Percentiles rank a stretch among this genome's conserved stretches.
These are phyloP conservation scores for Pleuronectes platessa DNA, from an alignment of 2,113 vertebrate species.

Conservation along the genomic window DNA sequence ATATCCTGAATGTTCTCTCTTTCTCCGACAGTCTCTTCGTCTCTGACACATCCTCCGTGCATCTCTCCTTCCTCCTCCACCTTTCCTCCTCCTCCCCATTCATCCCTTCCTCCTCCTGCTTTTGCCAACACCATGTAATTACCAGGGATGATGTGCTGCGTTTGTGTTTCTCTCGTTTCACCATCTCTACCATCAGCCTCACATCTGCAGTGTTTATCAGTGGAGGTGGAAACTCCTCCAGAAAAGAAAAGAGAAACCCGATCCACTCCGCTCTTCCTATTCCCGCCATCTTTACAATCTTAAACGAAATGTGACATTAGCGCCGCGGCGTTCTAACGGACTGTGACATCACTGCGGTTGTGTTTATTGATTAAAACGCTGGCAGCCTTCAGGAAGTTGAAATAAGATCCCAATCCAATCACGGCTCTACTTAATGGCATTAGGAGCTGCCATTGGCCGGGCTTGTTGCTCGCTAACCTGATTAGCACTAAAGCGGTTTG, in stretches of 20 bases:
- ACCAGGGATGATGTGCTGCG: slow-evolving; percentile 48
- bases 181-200: slow-evolving; percentile 3
- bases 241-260: slow-evolving; percentile 11
- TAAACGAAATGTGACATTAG: slow-evolving; percentile 76
- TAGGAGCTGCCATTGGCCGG: slow-evolving; percentile 80
- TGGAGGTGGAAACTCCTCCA: slow-evolving; percentile 26
- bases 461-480: slow-evolving; percentile 75
- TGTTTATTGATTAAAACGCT: slow-evolving; percentile 81
- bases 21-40: no score
- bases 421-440: slow-evolving; percentile 75
- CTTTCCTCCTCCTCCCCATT: slow-evolving; percentile 1
- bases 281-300: slow-evolving; percentile 43
- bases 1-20: background rate
- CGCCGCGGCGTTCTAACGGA: slow-evolving; percentile 60
- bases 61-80: slow-evolving; percentile 15
- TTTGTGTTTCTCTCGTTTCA: slow-evolving; percentile 46
- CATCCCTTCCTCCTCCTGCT: background rate
- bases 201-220: background rate
- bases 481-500: slow-evolving; percentile 79
- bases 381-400: slow-evolving; percentile 79
- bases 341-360: slow-evolving; percentile 76
- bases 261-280: slow-evolving; percentile 25
- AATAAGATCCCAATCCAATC: slow-evolving; percentile 81
- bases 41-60: background rate
- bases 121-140: slow-evolving; percentile 55